Conservation (phyloP, 2,888 invertebrate species). For the Epistrophe eligans region DNA sequence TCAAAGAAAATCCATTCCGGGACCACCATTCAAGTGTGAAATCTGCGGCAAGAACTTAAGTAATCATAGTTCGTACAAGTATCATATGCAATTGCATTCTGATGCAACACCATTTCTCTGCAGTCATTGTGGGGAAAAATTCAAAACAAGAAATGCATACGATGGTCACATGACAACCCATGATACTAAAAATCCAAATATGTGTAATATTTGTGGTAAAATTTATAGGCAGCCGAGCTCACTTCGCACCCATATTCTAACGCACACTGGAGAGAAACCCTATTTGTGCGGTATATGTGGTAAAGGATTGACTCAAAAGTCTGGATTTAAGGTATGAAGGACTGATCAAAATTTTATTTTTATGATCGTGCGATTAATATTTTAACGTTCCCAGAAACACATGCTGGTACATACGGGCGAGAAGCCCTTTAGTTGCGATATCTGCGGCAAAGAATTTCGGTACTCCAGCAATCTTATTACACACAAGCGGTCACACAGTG, state of each 20-base stretch:
- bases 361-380: neutral
- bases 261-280: constrained; percentile 82
- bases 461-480: constrained; percentile 83
- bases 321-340: constrained; percentile 81
- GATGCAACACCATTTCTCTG: constrained; percentile 81
- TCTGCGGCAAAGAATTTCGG: constrained; percentile 81
- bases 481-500: constrained; percentile 81
- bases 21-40: constrained; percentile 78
- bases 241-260: constrained; percentile 80
- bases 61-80: constrained; percentile 82
- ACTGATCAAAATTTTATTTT: neutral
- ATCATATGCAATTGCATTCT: constrained; percentile 83
- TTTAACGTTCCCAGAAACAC: constrained; percentile 78
- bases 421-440: constrained; percentile 81
- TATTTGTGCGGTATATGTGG: constrained; percentile 82
- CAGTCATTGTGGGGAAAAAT: constrained; percentile 81
- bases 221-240: constrained; percentile 82
- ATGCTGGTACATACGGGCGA: constrained; percentile 83
- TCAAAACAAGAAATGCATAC: constrained; percentile 83
- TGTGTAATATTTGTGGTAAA: constrained; percentile 81
- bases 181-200: constrained; percentile 82
- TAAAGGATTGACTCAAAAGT: constrained; percentile 83
- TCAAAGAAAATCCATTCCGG: constrained; percentile 55
- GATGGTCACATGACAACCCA: constrained; percentile 82
- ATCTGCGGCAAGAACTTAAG: constrained; percentile 82